Percentiles rank a stretch among this genome's conserved stretches.
Conservation (phyloP, 2,888 invertebrate genomes). For the Thecocarcelia acutangulata region DNA sequence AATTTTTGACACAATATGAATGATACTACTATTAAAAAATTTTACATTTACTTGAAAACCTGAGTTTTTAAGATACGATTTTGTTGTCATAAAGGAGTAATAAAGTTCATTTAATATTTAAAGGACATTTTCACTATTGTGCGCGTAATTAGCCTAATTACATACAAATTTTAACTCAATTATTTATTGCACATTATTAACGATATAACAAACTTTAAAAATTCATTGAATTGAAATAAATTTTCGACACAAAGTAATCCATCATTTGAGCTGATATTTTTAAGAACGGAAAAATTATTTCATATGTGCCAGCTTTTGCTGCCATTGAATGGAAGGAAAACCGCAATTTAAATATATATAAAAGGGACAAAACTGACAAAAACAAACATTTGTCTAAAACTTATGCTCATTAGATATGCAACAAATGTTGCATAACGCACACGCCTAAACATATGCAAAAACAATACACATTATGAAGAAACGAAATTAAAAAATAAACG, state of each 20-base stretch:
- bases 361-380: slow-evolving; percentile 28
- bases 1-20: too few species aligned
- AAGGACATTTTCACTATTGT: too few species aligned
- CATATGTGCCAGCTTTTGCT: slow-evolving; percentile 42
- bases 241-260: slow-evolving; percentile 34
- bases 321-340: slow-evolving; percentile 4
- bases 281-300: slow-evolving; percentile 26
- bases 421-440: slow-evolving; percentile 69
- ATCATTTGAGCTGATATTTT: slow-evolving; percentile 52
- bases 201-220: neutral
- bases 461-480: slow-evolving; percentile 30
- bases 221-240: neutral
- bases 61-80: too few species aligned
- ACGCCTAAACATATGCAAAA: slow-evolving; percentile 67
- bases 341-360: slow-evolving; percentile 19
- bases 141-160: too few species aligned
- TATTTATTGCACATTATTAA: too few species aligned
- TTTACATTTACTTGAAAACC: too few species aligned
- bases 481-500: slow-evolving; percentile 14
- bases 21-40: too few species aligned
- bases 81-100: too few species aligned
- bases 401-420: slow-evolving; percentile 68
- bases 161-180: too few species aligned
- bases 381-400: slow-evolving; percentile 60
- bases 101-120: too few species aligned